Conservation (phyloP, 1,140 invertebrate species). For the Liolophura sinensis region DNA sequence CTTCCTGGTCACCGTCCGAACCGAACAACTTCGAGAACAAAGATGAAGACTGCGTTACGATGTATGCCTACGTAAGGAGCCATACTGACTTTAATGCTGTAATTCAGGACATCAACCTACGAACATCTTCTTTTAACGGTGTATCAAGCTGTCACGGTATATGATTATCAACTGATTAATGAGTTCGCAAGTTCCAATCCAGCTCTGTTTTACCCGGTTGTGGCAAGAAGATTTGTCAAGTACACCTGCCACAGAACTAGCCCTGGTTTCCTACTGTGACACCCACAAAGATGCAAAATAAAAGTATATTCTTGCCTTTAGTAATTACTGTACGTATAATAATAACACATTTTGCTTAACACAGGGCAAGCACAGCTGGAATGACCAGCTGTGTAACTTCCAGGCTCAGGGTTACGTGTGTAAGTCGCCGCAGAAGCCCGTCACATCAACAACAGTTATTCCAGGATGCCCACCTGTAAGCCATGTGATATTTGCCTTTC, state of each 20-base stretch:
- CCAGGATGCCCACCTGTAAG: conserved; percentile 25
- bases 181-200: too few relatives aligned
- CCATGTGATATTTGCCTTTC: conserved; percentile 28
- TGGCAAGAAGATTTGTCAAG: too few relatives aligned
- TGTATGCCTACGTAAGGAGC: not conserved
- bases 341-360: not conserved
- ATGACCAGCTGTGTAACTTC: conserved; percentile 28
- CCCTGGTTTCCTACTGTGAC: too few relatives aligned
- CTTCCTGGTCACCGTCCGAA: conserved; percentile 1
- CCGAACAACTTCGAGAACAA: conserved; percentile 9
- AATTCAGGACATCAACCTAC: not conserved
- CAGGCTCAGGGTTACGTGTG: conserved; percentile 32
- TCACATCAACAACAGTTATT: conserved; percentile 20
- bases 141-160: not conserved
- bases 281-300: too few relatives aligned
- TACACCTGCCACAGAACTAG: too few relatives aligned
- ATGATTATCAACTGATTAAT: too few relatives aligned
- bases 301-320: too few relatives aligned
- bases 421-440: conserved; percentile 22
- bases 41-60: not conserved
- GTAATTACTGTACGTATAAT: too few relatives aligned
- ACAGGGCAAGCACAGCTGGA: conserved; percentile 25
- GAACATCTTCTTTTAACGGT: conserved; percentile 1
- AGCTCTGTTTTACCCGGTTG: too few relatives aligned
- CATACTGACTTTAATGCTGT: not conserved